Percentiles rank a stretch among this genome's conserved stretches.
phyloP scores from a whole-genome alignment of 2,888 invertebrate genomes.

The Aethes cnicana region DNA sequence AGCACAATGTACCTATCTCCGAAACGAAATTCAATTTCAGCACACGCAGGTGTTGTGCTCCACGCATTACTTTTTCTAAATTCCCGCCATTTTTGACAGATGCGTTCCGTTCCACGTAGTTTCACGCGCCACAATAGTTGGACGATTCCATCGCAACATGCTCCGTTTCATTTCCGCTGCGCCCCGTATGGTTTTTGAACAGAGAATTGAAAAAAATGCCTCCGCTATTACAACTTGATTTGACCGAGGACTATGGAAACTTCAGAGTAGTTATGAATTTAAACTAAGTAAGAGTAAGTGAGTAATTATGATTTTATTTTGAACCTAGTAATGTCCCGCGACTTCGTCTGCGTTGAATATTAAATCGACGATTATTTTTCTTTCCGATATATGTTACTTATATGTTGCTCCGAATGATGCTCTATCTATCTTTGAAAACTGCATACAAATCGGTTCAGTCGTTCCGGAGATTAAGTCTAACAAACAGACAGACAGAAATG shows the following conservation, averaged over 20 bases:
- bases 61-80: conserved; percentile 25
- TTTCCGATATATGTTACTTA: too few species aligned
- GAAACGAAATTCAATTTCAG: conserved; percentile 10
- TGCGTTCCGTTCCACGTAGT: conserved; percentile 27
- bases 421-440: too few species aligned
- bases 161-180: conserved; percentile 32
- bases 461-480: too few species aligned
- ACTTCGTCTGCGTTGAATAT: too few species aligned
- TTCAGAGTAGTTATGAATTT: not conserved
- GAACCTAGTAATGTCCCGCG: too few species aligned
- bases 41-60: conserved; percentile 14
- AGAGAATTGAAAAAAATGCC: conserved; percentile 27
- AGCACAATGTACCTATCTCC: too few species aligned
- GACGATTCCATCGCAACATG: conserved; percentile 29
- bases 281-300: not conserved
- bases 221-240: conserved; percentile 31
- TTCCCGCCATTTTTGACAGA: conserved; percentile 24
- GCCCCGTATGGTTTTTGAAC: conserved; percentile 25
- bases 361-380: too few species aligned
- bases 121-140: conserved; percentile 29
- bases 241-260: conserved; percentile 18
- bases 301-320: too few species aligned
- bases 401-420: too few species aligned
- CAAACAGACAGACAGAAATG: too few species aligned
- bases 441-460: too few species aligned